phyloP scores from a whole-genome alignment of 2,888 invertebrate genomes.

The Euphydryas editha region DNA sequence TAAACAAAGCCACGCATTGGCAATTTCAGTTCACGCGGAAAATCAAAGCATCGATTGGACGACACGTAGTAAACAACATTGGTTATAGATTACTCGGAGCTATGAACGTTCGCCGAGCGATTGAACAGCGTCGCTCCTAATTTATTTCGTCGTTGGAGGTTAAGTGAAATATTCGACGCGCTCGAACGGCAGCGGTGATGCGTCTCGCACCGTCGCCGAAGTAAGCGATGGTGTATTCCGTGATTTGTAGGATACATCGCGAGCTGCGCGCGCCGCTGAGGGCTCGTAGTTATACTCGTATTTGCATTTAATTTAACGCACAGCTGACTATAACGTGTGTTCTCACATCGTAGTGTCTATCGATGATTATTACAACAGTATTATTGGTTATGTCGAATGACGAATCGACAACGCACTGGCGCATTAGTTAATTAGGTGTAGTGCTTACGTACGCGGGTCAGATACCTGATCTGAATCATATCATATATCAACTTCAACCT shows the following conservation, averaged over 20 bases:
- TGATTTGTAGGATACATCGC: conserved; percentile 2
- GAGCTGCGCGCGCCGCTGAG: not conserved
- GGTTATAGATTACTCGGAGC: conserved; percentile 18
- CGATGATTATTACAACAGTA: too few species aligned
- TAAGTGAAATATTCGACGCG: conserved; percentile 12
- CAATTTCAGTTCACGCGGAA: conserved; percentile 25
- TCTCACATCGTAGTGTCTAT: too few species aligned
- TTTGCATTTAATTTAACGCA: conserved; percentile 13
- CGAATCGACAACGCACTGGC: too few species aligned
- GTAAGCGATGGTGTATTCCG: conserved; percentile 2
- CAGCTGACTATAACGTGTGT: not conserved
- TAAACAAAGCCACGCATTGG: conserved; percentile 17
- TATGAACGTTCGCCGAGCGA: conserved; percentile 19
- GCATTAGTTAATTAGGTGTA: too few species aligned
- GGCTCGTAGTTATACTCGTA: not conserved
- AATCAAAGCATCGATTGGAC: conserved; percentile 29
- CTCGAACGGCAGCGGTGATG: not conserved
- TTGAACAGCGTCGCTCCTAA: conserved; percentile 18
- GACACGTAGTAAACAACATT: conserved; percentile 22
- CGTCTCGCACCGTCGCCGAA: not conserved
- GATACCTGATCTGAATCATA: too few species aligned
- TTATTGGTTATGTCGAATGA: too few species aligned
- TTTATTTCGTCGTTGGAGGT: conserved; percentile 15
- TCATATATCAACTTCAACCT: too few species aligned
- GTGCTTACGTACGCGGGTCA: too few species aligned